Base-by-base conservation (phyloP, 2,888 invertebrate species). In the Drosophila flavopinicola region DNA sequence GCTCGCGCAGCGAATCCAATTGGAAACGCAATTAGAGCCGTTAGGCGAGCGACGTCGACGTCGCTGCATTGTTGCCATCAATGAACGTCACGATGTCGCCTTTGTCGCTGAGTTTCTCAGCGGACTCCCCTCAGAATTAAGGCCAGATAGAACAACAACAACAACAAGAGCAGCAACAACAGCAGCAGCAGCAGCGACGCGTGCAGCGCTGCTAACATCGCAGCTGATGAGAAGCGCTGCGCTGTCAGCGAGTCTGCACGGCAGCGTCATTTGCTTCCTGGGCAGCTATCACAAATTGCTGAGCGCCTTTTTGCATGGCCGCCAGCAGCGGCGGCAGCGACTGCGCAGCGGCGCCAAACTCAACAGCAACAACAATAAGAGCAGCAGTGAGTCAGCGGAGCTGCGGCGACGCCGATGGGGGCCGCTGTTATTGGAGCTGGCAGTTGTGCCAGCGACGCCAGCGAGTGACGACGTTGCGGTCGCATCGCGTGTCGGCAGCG, bases 101-200 rank as follows among this genome's bases (percentile, higher is more conserved):
- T 87, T 90, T 66, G 89, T 90, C 6, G 86, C 52, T 56, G 90
- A 90, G 75, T 82, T 90, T 60, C 74, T 90, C 15, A 85, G 78
- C 65, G 70, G 72, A 0, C 42, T 75, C 5, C 49, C 58, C 25
- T 10, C 4, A 38, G 7, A 59, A 15, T 25, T 30, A 17, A 6
- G 10, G 25, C 17, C 45, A 24, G 3, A 25, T 7, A 24, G 32
- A 7, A 7, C 11, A 24, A 23, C 29, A n/a, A 2, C 35, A 27
- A 6, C 35, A 24, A 11, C 10, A 11, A 10, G 6, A 13, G 13
- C 54, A n/a, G 6, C 29, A 11, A 7, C 35, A 20, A 7, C 29
- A 30, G 6, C 56, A 44, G 13, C 30, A 5, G 32, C 41, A 23
- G 6, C 51, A 7, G 1, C 32, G 7, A 3, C 33, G 7, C 20